Evolutionary conservation across 1,140 invertebrate genomes (phyloP).

Genomic region (Caenorhabditis tropicalis): DNA sequence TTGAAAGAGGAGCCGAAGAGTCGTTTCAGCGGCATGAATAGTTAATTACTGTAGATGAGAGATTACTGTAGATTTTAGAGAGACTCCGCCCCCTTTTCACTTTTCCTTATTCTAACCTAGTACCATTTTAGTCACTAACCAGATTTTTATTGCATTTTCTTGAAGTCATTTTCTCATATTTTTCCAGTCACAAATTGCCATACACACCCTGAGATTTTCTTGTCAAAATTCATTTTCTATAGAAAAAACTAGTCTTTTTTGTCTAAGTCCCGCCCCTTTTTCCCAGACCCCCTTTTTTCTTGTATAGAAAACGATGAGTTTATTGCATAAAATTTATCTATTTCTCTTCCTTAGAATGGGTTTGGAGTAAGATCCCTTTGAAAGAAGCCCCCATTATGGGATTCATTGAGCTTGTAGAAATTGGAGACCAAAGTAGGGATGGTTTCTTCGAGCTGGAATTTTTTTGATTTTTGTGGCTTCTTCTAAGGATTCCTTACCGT

Average conservation of each 20-base stretch:
- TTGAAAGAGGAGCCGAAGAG: slow-evolving; percentile 22
- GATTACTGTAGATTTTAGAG: background rate
- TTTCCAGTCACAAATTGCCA: background rate
- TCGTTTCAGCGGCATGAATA: background rate
- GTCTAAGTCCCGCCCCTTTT: too few relatives aligned
- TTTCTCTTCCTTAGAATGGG: slow-evolving; percentile 12
- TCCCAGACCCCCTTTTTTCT: too few relatives aligned
- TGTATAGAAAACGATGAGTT: too few relatives aligned
- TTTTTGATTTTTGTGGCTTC: too few relatives aligned
- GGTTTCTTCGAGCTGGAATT: slow-evolving; percentile 10
- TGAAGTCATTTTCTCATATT: background rate
- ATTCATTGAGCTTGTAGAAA: background rate
- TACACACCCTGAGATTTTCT: background rate
- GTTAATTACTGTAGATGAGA: background rate
- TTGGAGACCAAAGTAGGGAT: background rate
- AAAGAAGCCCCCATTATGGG: slow-evolving; percentile 28
- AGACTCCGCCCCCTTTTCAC: background rate
- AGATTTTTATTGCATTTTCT: background rate
- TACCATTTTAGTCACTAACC: background rate
- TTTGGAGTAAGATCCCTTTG: background rate
- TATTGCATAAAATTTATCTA: too few relatives aligned
- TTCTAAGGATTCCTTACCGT: slow-evolving; percentile 11
- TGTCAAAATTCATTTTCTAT: background rate
- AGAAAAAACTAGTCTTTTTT: too few relatives aligned
- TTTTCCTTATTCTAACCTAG: background rate